Evolutionary conservation across 2,797 vertebrate genomes (phyloP).

Genomic region (Betta splendens): DNA sequence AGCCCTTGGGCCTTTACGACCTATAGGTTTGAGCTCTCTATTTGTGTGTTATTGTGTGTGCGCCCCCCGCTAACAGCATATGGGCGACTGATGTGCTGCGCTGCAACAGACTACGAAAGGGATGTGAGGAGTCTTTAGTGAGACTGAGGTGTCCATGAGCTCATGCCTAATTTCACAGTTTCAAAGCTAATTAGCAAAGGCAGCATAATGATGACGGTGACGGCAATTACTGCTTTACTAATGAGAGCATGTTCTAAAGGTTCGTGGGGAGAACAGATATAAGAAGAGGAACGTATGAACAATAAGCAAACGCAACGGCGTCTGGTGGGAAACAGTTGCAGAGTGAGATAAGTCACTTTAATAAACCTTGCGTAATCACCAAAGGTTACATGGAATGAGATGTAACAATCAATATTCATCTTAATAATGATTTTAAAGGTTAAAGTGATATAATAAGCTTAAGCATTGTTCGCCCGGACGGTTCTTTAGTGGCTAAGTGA

Average conservation of each 20-base stretch:
- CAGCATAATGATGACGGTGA: constrained; percentile 10
- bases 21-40: too few species aligned
- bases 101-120: constrained; percentile 2
- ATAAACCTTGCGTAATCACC: too few species aligned
- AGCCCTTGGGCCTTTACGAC: neutral
- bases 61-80: constrained; percentile 15
- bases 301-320: neutral
- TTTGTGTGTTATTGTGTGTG: too few species aligned
- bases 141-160: constrained; percentile 27
- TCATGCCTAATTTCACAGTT: constrained; percentile 44
- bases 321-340: too few species aligned
- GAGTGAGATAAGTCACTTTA: too few species aligned
- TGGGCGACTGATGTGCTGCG: constrained; percentile 16
- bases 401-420: too few species aligned
- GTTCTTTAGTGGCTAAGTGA: too few species aligned
- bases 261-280: constrained; percentile 9
- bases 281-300: neutral
- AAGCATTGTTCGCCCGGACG: too few species aligned
- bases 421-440: too few species aligned
- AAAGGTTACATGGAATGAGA: too few species aligned
- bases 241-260: constrained; percentile 7
- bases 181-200: constrained; percentile 34
- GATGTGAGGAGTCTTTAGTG: constrained; percentile 21
- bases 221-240: too few species aligned
- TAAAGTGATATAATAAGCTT: too few species aligned